Conservation (phyloP, 2,797 vertebrate genomes). For the Poecile montanus region DNA sequence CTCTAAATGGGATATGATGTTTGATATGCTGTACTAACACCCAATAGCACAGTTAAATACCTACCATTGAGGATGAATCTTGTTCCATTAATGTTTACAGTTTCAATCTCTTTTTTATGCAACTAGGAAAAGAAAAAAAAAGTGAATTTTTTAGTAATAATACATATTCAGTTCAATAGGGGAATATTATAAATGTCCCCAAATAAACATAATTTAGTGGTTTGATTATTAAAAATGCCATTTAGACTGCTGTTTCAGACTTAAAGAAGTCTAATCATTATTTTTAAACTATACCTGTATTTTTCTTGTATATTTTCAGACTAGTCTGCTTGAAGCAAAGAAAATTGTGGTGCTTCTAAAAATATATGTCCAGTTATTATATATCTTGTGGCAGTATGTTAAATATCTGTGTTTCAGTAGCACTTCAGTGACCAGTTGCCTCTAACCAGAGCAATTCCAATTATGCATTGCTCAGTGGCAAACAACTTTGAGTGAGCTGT, state of each 20-base stretch:
- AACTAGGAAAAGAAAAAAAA: constrained; percentile 77
- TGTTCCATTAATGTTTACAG: constrained; percentile 90
- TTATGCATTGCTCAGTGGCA: background rate
- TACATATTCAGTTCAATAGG: background rate
- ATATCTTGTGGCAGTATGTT: background rate
- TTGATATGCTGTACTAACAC: background rate
- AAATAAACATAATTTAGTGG: background rate
- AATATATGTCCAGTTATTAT: background rate
- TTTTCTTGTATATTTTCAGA: background rate
- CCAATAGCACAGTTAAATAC: background rate
- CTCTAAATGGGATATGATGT: background rate
- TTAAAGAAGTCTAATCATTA: background rate
- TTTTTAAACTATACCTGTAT: background rate
- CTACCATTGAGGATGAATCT: constrained; percentile 88
- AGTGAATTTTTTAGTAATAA: background rate
- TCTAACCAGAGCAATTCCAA: background rate
- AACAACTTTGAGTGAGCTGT: background rate
- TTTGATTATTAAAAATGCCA: background rate
- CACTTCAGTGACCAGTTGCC: background rate
- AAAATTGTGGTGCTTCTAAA: background rate
- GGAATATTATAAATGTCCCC: background rate
- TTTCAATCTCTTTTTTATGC: constrained; percentile 87
- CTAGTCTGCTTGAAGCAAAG: background rate
- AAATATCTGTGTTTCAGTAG: background rate
- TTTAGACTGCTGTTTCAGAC: background rate